Evolutionary conservation across 2,888 invertebrate species (phyloP).

Genomic region (Drosophila maculinotata): DNA sequence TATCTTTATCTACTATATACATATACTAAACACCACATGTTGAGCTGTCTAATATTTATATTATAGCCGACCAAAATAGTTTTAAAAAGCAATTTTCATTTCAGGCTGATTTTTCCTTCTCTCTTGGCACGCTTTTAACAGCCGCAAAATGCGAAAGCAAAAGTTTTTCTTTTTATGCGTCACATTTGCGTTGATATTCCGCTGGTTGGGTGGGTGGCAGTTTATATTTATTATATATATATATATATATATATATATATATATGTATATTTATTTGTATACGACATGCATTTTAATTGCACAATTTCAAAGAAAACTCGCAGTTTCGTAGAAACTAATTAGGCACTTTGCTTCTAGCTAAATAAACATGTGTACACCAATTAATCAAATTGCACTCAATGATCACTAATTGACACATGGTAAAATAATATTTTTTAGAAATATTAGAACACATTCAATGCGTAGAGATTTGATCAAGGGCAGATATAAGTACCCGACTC

Average conservation of each 20-base stretch:
- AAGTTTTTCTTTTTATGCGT: slow-evolving; percentile 42
- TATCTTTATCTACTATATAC: not conserved
- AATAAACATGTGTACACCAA: slow-evolving; percentile 48
- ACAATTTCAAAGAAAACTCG: slow-evolving; percentile 28
- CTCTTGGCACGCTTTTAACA: slow-evolving; percentile 51
- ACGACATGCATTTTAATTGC: slow-evolving; percentile 47
- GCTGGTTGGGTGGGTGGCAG: slow-evolving; percentile 24
- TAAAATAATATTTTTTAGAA: not conserved
- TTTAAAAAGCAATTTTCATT: slow-evolving; percentile 20
- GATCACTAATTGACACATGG: slow-evolving; percentile 27
- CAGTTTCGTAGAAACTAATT: slow-evolving; percentile 39
- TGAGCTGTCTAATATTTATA: slow-evolving; percentile 34
- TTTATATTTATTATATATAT: not conserved
- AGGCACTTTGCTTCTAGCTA: slow-evolving; percentile 38
- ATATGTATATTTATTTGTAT: not conserved
- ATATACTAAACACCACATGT: slow-evolving; percentile 19
- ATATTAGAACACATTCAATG: too few relatives aligned
- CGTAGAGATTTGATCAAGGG: too few relatives aligned
- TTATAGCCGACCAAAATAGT: slow-evolving; percentile 29
- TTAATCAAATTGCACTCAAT: slow-evolving; percentile 43
- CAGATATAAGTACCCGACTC: too few relatives aligned
- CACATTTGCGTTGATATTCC: slow-evolving; percentile 12
- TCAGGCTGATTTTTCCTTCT: not conserved
- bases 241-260: slow-evolving; percentile 2
- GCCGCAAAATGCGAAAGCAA: slow-evolving; percentile 35